phyloP scores from a whole-genome alignment of 2,888 invertebrate species.

The Drosophila hamatofila region DNA sequence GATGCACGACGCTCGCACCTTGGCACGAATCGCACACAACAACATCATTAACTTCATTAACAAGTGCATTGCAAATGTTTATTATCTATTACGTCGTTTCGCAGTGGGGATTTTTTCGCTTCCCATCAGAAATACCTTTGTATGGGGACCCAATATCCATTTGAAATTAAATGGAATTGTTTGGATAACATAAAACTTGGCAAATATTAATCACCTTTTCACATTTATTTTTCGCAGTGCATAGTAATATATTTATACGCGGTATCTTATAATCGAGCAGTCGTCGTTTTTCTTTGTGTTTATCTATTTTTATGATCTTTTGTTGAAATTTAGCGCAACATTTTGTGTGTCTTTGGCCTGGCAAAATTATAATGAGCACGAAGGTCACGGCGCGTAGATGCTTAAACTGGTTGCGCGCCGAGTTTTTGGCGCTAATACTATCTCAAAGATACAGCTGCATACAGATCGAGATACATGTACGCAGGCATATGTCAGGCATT shows the following conservation, averaged over 20 bases:
- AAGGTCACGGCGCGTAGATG: slow-evolving; percentile 59
- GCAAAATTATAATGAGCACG: slow-evolving; percentile 66
- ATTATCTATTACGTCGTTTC: slow-evolving; percentile 56
- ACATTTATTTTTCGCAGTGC: slow-evolving; percentile 1
- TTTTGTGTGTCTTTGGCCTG: slow-evolving; percentile 28
- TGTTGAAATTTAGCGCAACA: slow-evolving; percentile 44
- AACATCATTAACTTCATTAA: slow-evolving; percentile 74
- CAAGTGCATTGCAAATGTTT: slow-evolving; percentile 66
- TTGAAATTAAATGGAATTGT: slow-evolving; percentile 10
- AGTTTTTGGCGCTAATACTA: slow-evolving; percentile 27
- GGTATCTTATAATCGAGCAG: slow-evolving; percentile 1
- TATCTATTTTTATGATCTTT: slow-evolving; percentile 12
- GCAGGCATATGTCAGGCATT: slow-evolving; percentile 51
- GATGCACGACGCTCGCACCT: slow-evolving; percentile 68
- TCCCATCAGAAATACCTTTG: slow-evolving; percentile 8
- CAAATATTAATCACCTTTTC: slow-evolving; percentile 8
- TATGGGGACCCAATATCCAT: neutral
- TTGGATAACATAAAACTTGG: neutral
- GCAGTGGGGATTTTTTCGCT: slow-evolving; percentile 26
- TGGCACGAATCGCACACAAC: slow-evolving; percentile 67
- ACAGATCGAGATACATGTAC: slow-evolving; percentile 20
- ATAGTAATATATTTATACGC: neutral
- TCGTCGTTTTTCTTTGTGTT: neutral
- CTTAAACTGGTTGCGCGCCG: slow-evolving; percentile 45
- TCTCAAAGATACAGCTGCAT: slow-evolving; percentile 36